Base-by-base conservation (phyloP, 2,888 invertebrate species). In the Atethmia centrago region DNA sequence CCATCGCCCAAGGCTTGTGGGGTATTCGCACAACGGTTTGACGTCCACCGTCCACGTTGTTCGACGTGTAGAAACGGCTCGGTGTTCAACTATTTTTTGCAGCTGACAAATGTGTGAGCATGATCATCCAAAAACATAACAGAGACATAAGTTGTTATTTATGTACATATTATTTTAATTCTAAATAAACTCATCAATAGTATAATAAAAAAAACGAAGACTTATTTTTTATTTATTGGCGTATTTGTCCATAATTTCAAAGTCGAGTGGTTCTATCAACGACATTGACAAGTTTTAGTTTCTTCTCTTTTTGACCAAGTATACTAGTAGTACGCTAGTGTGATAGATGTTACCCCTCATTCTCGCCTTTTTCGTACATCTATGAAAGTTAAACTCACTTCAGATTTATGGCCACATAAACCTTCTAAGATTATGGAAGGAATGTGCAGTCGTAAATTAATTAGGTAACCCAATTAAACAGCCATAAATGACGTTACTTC, bases 381-480 rank as follows among this genome's bases (percentile, higher is more conserved):
- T 63, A 31, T 69, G n/a, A 78, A 78, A 79, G 45, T 31, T 31
- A 64, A 61, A 51, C 71, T 70, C 59, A 58, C 12, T 58, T 59
- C n/a, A 72, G 72, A 79, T 83, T 82, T 83, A 79, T 40, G 36
- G 25, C n/a, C 28, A 19, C 36, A 73, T 74, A 69, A 74, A 74
- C 59, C 19, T 66, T 49, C 21, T 59, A 0, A 63, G 83, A 84
- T 83, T 75, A 74, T 64, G 53, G 28, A 69, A 68, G 53, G 69
- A 77, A 71, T 73, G 58, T 77, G 8, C 40, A 64, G 36, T 68
- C 53, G 36, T 76, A 74, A 76, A 79, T 76, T 69, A 74, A 74
- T 74, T 70, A 65, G 80, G 76, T 76, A 68, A 71, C 59, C 69
- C 55, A 74, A 68, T 71, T 65, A 67, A 62, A 45, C 51, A 56